Base-by-base conservation (phyloP, 92 coral and sea anemone species). In the Virgularia gustaviana region DNA sequence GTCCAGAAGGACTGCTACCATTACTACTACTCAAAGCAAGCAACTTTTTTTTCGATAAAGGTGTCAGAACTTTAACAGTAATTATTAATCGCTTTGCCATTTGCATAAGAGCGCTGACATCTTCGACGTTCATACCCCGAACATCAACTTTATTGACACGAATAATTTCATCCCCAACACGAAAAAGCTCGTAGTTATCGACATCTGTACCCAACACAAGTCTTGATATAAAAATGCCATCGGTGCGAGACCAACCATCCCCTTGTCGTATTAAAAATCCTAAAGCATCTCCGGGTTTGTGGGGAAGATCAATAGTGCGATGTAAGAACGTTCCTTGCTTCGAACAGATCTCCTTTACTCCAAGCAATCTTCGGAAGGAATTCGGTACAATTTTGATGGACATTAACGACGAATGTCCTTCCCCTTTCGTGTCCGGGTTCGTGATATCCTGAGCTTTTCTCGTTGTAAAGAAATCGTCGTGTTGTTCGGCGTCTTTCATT, bases 231-330 rank as follows among this genome's bases (percentile, higher is more conserved):
- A 94, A 94, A 35, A 94, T 90, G 2, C 99, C 99, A 22, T 94
- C 94, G 5, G 86, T 89, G 6, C 96, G 82, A 25, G 90, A 91
- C 99, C 99, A 94, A 9, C 99, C 99, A 62, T 94, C 99, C 43
- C 99, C 99, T 62, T 94, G 99, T 10, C 99, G 99, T 79, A 94
- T 94, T 80, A 90, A 94, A 94, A 94, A 94, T 13, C 99, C 99
- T 36, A 94, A 76, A 18, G 99, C 78, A 51, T 90, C 99, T 4
- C 99, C 99, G 41, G 99, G 99, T 49, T 94, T 89, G 55, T 96
- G 90, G 36, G 89, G 89, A 4, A 94, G 79, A 64, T 94, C 99
- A 59, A 94, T 85, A 59, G 90, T 87, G 55, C 99, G 85, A 70
- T 94, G 99, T 47, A 94, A 72, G 77, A 94, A 94, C 6, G 96